phyloP scores from a whole-genome alignment of 2,888 invertebrate species.

The Synergus gifuensis region DNA sequence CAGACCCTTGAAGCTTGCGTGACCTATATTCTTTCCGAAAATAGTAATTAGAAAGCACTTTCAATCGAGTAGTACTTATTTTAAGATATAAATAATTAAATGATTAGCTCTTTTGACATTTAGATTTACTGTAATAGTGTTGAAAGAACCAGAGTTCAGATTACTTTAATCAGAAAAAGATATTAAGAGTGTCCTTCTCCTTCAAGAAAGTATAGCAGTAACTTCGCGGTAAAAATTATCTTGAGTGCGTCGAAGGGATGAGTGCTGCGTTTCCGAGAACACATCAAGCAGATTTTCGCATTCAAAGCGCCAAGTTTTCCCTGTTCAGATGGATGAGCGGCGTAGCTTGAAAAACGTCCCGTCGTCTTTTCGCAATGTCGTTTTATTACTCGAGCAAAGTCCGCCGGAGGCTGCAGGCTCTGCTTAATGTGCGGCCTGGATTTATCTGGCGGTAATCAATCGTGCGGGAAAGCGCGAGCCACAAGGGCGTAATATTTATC shows the following conservation, averaged over 20 bases:
- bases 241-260: background rate
- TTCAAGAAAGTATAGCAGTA: background rate
- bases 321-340: constrained; percentile 62
- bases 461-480: constrained; percentile 62
- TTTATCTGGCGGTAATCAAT: constrained; percentile 75
- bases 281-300: constrained; percentile 52
- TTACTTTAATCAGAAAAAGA: too few relatives aligned
- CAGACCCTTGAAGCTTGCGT: too few relatives aligned
- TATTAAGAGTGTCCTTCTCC: background rate
- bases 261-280: background rate
- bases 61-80: too few relatives aligned
- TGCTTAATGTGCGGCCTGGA: constrained; percentile 74
- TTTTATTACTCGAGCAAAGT: constrained; percentile 72
- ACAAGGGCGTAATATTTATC: constrained; percentile 73
- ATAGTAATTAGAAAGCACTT: too few relatives aligned
- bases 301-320: constrained; percentile 61
- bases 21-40: too few relatives aligned
- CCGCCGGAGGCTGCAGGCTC: constrained; percentile 59
- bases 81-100: too few relatives aligned
- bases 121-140: too few relatives aligned
- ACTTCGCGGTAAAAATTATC: background rate
- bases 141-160: too few relatives aligned
- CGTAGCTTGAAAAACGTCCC: constrained; percentile 71
- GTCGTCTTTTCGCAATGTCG: constrained; percentile 67
- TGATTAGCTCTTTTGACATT: too few relatives aligned